Percentiles rank a stretch among this genome's conserved stretches.
These are phyloP conservation scores for Dascillus cervinus DNA, from an alignment of 2,888 invertebrate genomes.

Conservation along the genomic window DNA sequence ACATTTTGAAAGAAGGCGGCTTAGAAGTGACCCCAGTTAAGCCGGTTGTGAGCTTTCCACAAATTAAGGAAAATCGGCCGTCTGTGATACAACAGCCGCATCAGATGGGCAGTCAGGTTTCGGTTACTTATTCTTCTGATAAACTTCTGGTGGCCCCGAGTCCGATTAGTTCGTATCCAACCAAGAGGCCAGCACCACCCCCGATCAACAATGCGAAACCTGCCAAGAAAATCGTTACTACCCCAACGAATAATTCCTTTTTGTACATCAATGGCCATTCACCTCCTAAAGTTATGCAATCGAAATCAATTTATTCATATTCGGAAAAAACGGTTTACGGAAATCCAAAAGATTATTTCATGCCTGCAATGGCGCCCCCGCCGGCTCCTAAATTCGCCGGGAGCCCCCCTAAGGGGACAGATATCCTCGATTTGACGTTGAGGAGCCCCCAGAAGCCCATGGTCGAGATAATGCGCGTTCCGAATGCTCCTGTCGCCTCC, in stretches of 20 bases:
- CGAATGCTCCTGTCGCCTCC: conserved; percentile 33
- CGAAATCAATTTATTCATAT: conserved; percentile 56
- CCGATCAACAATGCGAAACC: conserved; percentile 3
- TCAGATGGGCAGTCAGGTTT: conserved; percentile 13
- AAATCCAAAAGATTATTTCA: conserved; percentile 62
- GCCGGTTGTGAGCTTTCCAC: conserved; percentile 23
- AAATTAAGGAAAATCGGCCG: conserved; percentile 29
- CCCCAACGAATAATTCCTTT: conserved; percentile 10
- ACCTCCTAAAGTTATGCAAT: conserved; percentile 55
- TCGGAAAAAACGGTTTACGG: conserved; percentile 62
- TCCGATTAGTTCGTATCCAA: conserved; percentile 14
- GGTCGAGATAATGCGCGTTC: conserved; percentile 55
- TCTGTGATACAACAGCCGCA: conserved; percentile 33
- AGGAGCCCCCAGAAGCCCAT: conserved; percentile 44
- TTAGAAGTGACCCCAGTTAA: conserved; percentile 66
- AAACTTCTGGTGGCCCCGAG: conserved; percentile 16
- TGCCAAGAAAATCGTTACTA: background rate
- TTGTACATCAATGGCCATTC: conserved; percentile 27
- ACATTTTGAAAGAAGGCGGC: conserved; percentile 67
- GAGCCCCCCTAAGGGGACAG: conserved; percentile 42
- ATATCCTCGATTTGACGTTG: conserved; percentile 58
- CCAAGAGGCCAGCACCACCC: background rate
- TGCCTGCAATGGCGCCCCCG: conserved; percentile 46
- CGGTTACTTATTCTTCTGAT: conserved; percentile 17
- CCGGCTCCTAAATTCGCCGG: conserved; percentile 38